A percentile compares a stretch with the other conserved stretches of the same genome.
phyloP scores from a whole-genome alignment of 2,113 vertebrate genomes.

The Hippocampus guttulatus region DNA sequence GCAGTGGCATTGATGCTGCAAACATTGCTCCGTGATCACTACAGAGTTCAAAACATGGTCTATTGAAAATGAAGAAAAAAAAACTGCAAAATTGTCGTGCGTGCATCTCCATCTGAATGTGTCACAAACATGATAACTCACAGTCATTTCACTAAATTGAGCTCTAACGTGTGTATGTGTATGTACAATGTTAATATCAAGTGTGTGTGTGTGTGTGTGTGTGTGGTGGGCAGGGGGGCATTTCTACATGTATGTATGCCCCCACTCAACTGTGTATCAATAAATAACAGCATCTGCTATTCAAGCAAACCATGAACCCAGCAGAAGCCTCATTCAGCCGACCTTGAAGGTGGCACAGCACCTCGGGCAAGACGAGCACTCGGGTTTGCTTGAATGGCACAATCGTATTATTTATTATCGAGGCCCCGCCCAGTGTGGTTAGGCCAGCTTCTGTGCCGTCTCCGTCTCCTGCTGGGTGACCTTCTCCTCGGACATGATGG shows the following conservation, averaged over 20 bases:
- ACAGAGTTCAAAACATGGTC: conserved; percentile 18
- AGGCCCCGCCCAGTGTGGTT: conserved; percentile 52
- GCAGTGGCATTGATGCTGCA: conserved; percentile 15
- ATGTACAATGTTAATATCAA: conserved; percentile 48
- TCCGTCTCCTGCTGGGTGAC: conserved; percentile 91
- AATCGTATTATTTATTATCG: conserved; percentile 37
- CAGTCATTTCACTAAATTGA: conserved; percentile 52
- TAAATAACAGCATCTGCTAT: conserved; percentile 59
- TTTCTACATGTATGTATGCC: conserved; percentile 24
- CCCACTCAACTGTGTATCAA: conserved; percentile 45
- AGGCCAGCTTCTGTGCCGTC: conserved; percentile 85
- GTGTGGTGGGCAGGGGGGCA: conserved; percentile 1
- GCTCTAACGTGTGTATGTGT: conserved; percentile 61
- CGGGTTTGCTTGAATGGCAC: conserved; percentile 65
- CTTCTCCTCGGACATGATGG: conserved; percentile 91
- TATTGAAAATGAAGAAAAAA: conserved; percentile 30
- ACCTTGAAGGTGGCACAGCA: conserved; percentile 16
- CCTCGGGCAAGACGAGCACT: conserved; percentile 34
- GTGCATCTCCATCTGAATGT: conserved; percentile 49
- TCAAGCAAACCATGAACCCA: conserved; percentile 56
- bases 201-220: conserved; percentile 39
- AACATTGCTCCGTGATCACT: conserved; percentile 8
- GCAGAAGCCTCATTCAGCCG: conserved; percentile 20
- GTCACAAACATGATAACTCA: conserved; percentile 56
- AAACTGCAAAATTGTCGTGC: conserved; percentile 34